Base-by-base conservation (phyloP, 1,140 invertebrate species). In the Bombus fervidus region DNA sequence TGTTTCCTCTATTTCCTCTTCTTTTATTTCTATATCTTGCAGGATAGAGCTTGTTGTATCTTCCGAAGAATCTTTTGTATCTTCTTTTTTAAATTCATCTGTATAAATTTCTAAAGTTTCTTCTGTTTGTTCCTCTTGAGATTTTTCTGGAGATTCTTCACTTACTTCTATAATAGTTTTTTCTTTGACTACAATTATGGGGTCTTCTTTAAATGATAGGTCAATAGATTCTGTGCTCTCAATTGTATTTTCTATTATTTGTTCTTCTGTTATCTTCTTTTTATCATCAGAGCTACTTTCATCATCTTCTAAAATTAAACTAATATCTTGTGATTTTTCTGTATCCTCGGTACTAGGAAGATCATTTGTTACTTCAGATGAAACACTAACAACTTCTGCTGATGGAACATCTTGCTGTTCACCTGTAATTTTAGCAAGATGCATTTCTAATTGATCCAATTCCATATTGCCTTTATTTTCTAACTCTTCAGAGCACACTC, bases 241-340 rank as follows among this genome's bases (percentile, higher is more conserved):
- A 28, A 87, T 57, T 22, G 85, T 78, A 76, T 89, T 90, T n/a
- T 92, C 88, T 37, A 86, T 83, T 0, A 88, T 68, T 10, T 86
- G 89, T 31, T 87, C 82, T 53, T 91, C 91, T 10, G 81, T 79
- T 59, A 75, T 62, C 39, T 90, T 84, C 74, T 92, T 91, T n/a
- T 92, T 91, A 53, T 83, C 86, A 62, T 86, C 89, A n/a, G 39
- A 77, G 59, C 82, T 91, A 74, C 91, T 91, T 59, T 92, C 91
- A 8, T 92, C 92, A 15, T 92, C 92, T 72, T 93, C 92, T 39
- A 93, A 86, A 64, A 93, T 92, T 47, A 92, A 82, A 79, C 92
- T 92, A 47, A 93, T 93, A n/a, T 93, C 92, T 71, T 92, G 92
- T 2, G 92, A 92, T 28, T 93, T 93, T 59, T 93, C 92, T 0